These are phyloP conservation scores for Ceyx cyanopectus DNA, from an alignment of 2,113 vertebrate species.

Conservation along the genomic window DNA sequence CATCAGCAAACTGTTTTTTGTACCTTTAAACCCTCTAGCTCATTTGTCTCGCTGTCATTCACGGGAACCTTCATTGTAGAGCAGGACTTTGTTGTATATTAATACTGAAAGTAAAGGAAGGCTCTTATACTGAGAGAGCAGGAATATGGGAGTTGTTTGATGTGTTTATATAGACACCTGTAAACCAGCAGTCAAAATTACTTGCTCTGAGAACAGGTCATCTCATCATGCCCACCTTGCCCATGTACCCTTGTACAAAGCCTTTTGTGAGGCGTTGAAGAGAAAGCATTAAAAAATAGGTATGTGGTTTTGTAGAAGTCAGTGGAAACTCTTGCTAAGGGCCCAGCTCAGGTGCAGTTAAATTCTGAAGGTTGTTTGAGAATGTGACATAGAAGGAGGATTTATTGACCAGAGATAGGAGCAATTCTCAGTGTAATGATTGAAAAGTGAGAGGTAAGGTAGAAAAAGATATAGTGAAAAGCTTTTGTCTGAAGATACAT, in stretches of 20 bases:
- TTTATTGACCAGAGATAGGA: background rate
- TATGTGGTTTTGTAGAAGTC: background rate
- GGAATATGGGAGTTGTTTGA: background rate
- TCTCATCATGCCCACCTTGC: background rate
- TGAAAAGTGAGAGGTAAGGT: background rate
- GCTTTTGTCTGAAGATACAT: background rate
- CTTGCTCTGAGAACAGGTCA: background rate
- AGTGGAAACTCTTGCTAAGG: background rate
- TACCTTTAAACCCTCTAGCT: background rate
- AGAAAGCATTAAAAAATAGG: background rate
- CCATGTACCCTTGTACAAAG: background rate
- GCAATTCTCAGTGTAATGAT: background rate
- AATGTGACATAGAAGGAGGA: background rate
- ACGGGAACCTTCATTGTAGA: background rate
- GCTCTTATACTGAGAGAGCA: background rate
- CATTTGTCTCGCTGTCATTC: background rate
- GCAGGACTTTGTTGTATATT: background rate
- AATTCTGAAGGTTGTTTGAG: background rate
- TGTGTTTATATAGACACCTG: rapidly evolving
- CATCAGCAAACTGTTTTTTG: background rate
- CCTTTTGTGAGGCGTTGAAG: background rate
- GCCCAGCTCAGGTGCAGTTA: background rate
- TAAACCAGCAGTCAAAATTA: background rate
- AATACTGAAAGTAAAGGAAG: background rate
- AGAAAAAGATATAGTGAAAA: background rate